Conservation (phyloP, 2,888 invertebrate species). For the Scaptomyza caliginosa region DNA sequence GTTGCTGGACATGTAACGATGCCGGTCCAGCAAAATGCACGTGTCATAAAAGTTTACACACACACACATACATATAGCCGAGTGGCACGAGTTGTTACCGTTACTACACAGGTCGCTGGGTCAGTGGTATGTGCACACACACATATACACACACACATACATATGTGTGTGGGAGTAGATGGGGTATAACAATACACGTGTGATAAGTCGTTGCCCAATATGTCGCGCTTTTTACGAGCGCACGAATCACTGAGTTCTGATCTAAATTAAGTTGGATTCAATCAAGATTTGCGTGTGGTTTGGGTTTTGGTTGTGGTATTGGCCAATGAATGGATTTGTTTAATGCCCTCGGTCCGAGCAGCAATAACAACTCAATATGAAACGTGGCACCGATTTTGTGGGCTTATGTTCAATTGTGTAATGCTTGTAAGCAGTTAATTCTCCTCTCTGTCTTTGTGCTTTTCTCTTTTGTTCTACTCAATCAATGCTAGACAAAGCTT, state of each 20-base stretch:
- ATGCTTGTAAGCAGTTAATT: slow-evolving; percentile 58
- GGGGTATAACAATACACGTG: slow-evolving; percentile 52
- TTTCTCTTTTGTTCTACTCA: slow-evolving; percentile 12
- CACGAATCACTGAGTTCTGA: slow-evolving; percentile 74
- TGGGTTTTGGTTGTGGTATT: slow-evolving; percentile 2
- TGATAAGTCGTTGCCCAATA: slow-evolving; percentile 75
- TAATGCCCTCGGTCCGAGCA: slow-evolving; percentile 54
- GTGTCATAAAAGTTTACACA: slow-evolving; percentile 78
- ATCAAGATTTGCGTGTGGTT: slow-evolving; percentile 73
- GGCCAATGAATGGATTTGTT: slow-evolving; percentile 69
- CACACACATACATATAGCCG: slow-evolving; percentile 69
- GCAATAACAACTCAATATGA: slow-evolving; percentile 68
- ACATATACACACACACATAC: neutral
- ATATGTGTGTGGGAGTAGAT: slow-evolving; percentile 10
- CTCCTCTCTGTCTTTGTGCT: slow-evolving; percentile 15
- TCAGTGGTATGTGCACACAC: slow-evolving; percentile 39
- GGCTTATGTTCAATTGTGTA: slow-evolving; percentile 53
- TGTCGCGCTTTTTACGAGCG: slow-evolving; percentile 77
- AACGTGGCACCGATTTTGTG: slow-evolving; percentile 65
- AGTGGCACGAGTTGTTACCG: slow-evolving; percentile 59
- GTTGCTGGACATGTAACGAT: slow-evolving; percentile 55
- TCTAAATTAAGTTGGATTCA: slow-evolving; percentile 78
- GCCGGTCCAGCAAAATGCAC: slow-evolving; percentile 55
- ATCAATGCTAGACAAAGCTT: slow-evolving; percentile 17
- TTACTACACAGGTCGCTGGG: slow-evolving; percentile 54